Evolutionary conservation across 2,113 vertebrate species (phyloP), one percentile per base, ranked within the genome.

Genomic region (Camelus dromedarius): DNA sequence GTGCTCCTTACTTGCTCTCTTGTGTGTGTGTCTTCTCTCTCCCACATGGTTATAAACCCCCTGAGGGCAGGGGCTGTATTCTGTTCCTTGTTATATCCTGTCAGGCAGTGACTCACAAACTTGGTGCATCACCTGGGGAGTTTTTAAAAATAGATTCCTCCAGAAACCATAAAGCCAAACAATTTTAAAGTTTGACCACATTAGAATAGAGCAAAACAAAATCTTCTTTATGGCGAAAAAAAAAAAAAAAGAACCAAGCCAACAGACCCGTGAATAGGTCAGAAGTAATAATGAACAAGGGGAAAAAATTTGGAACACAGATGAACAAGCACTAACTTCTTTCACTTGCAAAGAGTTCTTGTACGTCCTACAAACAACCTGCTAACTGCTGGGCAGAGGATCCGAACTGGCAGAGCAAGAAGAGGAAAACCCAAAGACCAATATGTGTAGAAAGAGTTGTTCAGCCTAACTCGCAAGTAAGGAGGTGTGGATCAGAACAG

Each of bases 271-370:
- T 11, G 16, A 80, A 58, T 12, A 46, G 8, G 28, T 70, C 13
- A 64, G 87, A 95, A 96, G 72, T 89, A 84, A 58, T 46, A 30
- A n/a, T 87, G 66, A 70, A 62, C 56, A 62, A 73, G n/a, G 46
- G 13, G 72, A 72, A 70, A 46, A 50, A 83, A 32, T 84, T 73
- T 88, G 76, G 70, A 84, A 73, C 12, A 24, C 50, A n/a, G n/a
- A n/a, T 38, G 64, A 73, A 22, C n/a, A 42, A 11, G 6, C 11
- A 12, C 9, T 12, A 32, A 72, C 73, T n/a, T 77, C 56, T 64
- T n/a, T 73, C 42, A 67, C 54, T 84, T 75, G 86, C 32, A 69
- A 82, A 42, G 35, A 56, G 30, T 16, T 18, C 24, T 56, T 50
- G 15, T 70, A 79, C 50, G 8, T 66, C 77, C 84, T 9, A 48